Evolutionary conservation across 92 coral and sea anemone genomes (phyloP).

Genomic region (Porites rus): DNA sequence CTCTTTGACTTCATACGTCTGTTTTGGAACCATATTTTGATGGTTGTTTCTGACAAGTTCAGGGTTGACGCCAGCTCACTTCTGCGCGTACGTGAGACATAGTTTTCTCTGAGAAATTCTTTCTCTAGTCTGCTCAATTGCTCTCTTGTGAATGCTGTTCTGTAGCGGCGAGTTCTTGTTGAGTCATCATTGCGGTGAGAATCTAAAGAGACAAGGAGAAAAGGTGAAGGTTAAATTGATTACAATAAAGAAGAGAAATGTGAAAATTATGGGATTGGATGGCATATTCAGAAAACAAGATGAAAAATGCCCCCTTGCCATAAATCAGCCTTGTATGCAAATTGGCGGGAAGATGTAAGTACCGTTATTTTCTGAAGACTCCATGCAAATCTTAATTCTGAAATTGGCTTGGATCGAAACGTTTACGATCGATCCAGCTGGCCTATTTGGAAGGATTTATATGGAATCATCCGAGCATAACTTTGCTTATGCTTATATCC

Average conservation of each 20-base stretch:
- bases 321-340: too few species aligned
- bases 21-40: conserved; percentile 94
- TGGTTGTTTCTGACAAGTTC: conserved; percentile 88
- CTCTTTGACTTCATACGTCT: conserved; percentile 91
- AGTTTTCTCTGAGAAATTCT: conserved; percentile 89
- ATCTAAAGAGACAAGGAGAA: background rate
- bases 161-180: conserved; percentile 83
- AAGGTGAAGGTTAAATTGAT: too few species aligned
- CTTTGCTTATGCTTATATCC: too few species aligned
- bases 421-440: too few species aligned
- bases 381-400: too few species aligned
- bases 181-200: conserved; percentile 54
- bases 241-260: too few species aligned
- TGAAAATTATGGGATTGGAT: too few species aligned
- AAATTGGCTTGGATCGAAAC: too few species aligned
- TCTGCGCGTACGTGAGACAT: conserved; percentile 87
- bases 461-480: too few species aligned
- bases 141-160: conserved; percentile 92
- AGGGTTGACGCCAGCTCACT: conserved; percentile 87
- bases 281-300: too few species aligned
- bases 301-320: too few species aligned
- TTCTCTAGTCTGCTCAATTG: conserved; percentile 89
- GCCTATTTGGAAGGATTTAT: too few species aligned
- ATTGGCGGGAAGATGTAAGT: background rate
- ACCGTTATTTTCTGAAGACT: background rate